These are phyloP conservation scores for Nasonovia ribisnigri DNA, from an alignment of 2,888 invertebrate species.

Conservation along the genomic window DNA sequence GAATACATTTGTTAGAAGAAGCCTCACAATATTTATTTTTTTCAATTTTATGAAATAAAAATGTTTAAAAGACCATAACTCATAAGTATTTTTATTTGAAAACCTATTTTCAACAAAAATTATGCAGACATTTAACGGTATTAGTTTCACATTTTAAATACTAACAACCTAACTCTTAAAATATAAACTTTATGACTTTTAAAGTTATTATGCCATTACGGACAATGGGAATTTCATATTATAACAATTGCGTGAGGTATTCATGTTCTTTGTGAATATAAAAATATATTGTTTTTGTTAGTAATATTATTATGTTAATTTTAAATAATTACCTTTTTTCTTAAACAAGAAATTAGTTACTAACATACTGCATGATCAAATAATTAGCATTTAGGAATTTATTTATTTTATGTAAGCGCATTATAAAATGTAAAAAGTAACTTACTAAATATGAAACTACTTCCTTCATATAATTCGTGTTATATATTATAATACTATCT, in stretches of 20 bases:
- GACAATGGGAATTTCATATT: not conserved
- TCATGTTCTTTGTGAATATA: not conserved
- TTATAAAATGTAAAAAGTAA: not conserved
- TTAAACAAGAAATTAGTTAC: not conserved
- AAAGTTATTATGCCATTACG: not conserved
- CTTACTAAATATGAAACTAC: not conserved
- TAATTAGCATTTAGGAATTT: not conserved
- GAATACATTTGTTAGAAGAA: not conserved
- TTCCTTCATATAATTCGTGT: not conserved
- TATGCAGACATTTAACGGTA: not conserved
- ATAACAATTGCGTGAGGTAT: not conserved
- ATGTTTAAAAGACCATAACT: not conserved
- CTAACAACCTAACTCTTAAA: not conserved
- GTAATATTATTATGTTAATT: not conserved
- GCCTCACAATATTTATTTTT: not conserved
- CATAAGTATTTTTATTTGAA: not conserved
- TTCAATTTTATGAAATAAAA: not conserved
- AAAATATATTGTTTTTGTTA: not conserved
- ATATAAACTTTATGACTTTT: not conserved
- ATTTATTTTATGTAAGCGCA: not conserved
- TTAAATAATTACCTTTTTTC: not conserved
- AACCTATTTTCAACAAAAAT: not conserved
- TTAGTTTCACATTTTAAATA: not conserved
- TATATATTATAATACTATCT: not conserved
- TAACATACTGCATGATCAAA: not conserved